Percentiles rank a stretch among this genome's conserved stretches.
These are phyloP conservation scores for Propithecus deckenii DNA, from an alignment of 2,797 vertebrate species.

Conservation along the genomic window DNA sequence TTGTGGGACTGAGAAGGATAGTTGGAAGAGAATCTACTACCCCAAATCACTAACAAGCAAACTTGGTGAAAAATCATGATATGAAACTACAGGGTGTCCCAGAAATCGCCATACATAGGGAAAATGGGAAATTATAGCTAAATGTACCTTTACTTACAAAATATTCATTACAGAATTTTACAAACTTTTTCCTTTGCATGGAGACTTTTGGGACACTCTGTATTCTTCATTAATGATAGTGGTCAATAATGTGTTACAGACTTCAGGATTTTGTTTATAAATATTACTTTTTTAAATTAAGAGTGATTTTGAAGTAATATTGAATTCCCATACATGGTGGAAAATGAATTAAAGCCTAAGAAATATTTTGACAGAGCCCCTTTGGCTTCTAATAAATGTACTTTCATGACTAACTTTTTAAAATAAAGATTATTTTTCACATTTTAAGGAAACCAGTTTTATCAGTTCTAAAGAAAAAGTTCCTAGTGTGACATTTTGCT, in stretches of 20 bases:
- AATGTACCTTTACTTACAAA: too few relatives aligned
- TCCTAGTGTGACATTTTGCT: not conserved
- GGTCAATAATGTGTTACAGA: not conserved
- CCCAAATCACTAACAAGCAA: not conserved
- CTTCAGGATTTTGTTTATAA: conserved; percentile 17
- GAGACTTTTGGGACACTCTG: too few relatives aligned
- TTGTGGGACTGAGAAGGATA: not conserved
- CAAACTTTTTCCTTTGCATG: too few relatives aligned
- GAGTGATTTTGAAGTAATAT: not conserved
- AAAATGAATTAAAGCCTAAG: not conserved
- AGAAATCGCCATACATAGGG: too few relatives aligned
- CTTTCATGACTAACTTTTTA: not conserved
- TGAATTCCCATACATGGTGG: not conserved
- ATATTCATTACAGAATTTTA: too few relatives aligned
- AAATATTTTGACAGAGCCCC: not conserved
- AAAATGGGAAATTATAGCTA: too few relatives aligned
- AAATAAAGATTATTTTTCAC: not conserved
- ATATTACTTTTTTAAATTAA: not conserved
- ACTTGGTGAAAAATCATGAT: not conserved
- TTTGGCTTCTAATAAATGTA: not conserved
- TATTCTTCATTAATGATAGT: not conserved
- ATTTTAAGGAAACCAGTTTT: not conserved
- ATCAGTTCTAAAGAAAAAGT: not conserved
- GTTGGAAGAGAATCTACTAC: not conserved
- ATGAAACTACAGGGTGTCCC: not conserved